Percentiles rank a stretch among this genome's conserved stretches.
phyloP scores from a whole-genome alignment of 2,888 invertebrate species.

The Hirtodrosophila duncani region DNA sequence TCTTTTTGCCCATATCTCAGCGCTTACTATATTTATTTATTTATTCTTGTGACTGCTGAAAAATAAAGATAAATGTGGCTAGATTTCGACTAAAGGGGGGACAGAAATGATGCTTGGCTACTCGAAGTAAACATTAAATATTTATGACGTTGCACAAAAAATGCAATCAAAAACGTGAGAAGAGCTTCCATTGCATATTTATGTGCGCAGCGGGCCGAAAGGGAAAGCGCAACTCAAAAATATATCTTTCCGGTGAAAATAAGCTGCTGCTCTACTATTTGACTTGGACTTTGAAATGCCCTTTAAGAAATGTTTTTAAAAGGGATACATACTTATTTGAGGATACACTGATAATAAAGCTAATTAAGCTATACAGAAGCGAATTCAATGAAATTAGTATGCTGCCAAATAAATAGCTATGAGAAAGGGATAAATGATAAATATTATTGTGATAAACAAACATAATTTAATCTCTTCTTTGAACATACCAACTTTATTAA shows the following conservation, averaged over 20 bases:
- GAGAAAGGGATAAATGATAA: no score
- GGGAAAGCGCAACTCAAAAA: slow-evolving; percentile 20
- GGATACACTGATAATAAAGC: no score
- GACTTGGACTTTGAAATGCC: slow-evolving; percentile 27
- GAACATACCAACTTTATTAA: no score
- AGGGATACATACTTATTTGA: no score
- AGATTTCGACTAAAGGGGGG: slow-evolving; percentile 7
- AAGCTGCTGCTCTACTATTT: slow-evolving; percentile 9
- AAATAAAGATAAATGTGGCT: slow-evolving; percentile 27
- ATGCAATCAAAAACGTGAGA: slow-evolving; percentile 68
- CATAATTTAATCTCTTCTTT: no score
- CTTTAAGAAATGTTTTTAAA: no score
- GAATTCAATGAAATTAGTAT: no score
- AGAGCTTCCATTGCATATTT: slow-evolving; percentile 72
- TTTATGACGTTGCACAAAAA: slow-evolving; percentile 65
- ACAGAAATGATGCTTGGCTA: slow-evolving; percentile 17
- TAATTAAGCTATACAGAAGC: no score
- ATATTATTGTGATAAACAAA: no score
- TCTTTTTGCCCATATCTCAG: no score
- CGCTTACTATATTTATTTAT: no score
- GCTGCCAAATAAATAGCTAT: neutral
- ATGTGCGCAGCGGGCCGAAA: slow-evolving; percentile 41
- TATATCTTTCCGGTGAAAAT: slow-evolving; percentile 8
- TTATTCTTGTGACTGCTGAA: no score
- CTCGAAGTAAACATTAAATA: slow-evolving; percentile 59